These are phyloP conservation scores for Pomatostomus ruficeps DNA, from an alignment of 2,113 vertebrate genomes.

Conservation along the genomic window DNA sequence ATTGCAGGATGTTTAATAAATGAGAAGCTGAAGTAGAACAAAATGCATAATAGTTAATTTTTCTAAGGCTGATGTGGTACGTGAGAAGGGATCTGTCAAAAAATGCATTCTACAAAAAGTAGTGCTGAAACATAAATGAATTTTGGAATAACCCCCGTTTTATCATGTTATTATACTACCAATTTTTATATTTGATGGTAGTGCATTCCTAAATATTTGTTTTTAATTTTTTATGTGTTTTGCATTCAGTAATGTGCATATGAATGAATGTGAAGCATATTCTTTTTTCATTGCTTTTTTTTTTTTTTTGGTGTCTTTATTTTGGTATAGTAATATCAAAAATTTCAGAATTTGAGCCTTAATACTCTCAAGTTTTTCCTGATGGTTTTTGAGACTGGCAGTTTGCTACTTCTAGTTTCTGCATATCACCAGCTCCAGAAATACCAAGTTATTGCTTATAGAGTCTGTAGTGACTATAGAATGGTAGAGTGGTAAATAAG, in stretches of 20 bases:
- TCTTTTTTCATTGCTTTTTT: not conserved
- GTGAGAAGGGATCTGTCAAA: not conserved
- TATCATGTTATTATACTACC: not conserved
- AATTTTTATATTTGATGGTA: not conserved
- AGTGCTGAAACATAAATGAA: not conserved
- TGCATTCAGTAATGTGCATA: not conserved
- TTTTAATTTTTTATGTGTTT: not conserved
- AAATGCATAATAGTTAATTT: not conserved
- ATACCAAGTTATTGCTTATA: not conserved
- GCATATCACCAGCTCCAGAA: not conserved
- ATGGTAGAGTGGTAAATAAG: slow-evolving; percentile 23
- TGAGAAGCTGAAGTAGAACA: not conserved
- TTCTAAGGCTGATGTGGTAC: not conserved
- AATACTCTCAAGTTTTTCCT: not conserved
- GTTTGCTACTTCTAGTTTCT: not conserved
- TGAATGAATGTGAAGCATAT: not conserved
- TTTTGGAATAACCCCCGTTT: not conserved
- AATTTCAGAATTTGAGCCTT: not conserved
- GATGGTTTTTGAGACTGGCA: not conserved
- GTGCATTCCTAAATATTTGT: not conserved
- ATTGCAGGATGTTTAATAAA: not conserved
- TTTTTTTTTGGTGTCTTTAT: not conserved
- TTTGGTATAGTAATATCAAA: rapidly evolving
- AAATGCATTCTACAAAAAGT: not conserved
- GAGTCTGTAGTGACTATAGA: not conserved